phyloP scores from a whole-genome alignment of 2,797 vertebrate genomes.

The Monodelphis domestica region DNA sequence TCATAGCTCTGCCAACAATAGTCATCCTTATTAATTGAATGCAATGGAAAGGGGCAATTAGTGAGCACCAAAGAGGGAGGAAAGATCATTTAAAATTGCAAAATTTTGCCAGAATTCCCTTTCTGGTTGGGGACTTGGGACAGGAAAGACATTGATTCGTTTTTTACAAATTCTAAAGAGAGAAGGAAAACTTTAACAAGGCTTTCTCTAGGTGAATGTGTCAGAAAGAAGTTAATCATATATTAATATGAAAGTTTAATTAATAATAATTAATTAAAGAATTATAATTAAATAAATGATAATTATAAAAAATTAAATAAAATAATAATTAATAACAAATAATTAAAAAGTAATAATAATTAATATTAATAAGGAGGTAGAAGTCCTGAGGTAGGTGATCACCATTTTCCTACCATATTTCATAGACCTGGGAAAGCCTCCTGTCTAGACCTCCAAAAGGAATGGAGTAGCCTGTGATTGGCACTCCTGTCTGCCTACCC shows the following conservation, averaged over 20 bases:
- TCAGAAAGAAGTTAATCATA: not conserved
- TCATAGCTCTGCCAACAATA: not conserved
- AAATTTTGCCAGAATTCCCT: not conserved
- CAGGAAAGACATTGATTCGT: not conserved
- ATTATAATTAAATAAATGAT: no score
- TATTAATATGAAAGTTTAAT: no score
- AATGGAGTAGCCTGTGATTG: not conserved
- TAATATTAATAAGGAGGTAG: no score
- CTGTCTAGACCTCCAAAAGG: not conserved
- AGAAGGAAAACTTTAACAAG: not conserved
- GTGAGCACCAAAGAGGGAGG: not conserved
- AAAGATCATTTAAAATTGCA: not conserved
- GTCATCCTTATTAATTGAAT: not conserved
- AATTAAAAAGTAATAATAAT: no score
- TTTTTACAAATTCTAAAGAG: not conserved
- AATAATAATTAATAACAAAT: no score
- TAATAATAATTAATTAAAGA: no score
- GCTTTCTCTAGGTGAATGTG: not conserved
- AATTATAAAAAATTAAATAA: no score
- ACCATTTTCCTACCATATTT: not conserved
- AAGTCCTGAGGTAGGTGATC: no score
- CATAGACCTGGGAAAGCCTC: not conserved
- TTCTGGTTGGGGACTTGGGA: not conserved
- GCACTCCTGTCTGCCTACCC: not conserved
- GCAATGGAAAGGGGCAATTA: not conserved